Evolutionary conservation across 1,140 invertebrate genomes (phyloP).

Genomic region (Meloidogyne floridensis): DNA sequence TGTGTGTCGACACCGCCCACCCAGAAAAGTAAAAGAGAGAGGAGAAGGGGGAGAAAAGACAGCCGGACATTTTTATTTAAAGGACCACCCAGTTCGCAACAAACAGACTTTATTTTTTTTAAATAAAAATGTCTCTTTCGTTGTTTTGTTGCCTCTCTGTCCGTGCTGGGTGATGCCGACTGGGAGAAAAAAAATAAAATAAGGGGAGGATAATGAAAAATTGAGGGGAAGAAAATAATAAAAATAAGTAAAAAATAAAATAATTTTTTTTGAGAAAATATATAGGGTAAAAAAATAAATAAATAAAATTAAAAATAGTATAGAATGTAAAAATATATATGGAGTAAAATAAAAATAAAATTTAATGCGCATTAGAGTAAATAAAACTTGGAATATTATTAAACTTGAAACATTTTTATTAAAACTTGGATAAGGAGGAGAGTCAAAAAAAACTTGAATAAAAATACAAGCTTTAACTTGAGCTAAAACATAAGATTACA

Average conservation of each 20-base stretch:
- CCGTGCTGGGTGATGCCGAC: background rate
- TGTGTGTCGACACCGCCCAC: background rate
- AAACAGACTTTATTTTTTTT: background rate
- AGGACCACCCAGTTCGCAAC: slow-evolving; percentile 8
- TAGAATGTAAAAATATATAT: background rate
- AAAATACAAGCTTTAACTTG: too few relatives aligned
- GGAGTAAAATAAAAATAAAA: background rate
- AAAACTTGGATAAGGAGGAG: background rate
- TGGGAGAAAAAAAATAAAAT: background rate
- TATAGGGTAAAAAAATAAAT: background rate
- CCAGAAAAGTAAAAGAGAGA: background rate
- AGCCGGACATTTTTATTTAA: background rate
- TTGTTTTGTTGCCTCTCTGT: background rate
- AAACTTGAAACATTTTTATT: background rate
- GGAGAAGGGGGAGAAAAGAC: background rate
- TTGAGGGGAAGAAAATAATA: background rate
- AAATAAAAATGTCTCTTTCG: background rate
- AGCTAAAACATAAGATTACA: too few relatives aligned
- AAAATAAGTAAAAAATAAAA: background rate
- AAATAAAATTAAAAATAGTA: background rate
- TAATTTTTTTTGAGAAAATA: too few relatives aligned
- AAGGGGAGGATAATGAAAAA: background rate
- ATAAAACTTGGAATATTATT: too few relatives aligned
- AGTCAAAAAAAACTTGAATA: too few relatives aligned
- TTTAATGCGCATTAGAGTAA: too few relatives aligned